These are phyloP conservation scores for Chionis minor DNA, from an alignment of 2,113 vertebrate genomes.

Conservation along the genomic window DNA sequence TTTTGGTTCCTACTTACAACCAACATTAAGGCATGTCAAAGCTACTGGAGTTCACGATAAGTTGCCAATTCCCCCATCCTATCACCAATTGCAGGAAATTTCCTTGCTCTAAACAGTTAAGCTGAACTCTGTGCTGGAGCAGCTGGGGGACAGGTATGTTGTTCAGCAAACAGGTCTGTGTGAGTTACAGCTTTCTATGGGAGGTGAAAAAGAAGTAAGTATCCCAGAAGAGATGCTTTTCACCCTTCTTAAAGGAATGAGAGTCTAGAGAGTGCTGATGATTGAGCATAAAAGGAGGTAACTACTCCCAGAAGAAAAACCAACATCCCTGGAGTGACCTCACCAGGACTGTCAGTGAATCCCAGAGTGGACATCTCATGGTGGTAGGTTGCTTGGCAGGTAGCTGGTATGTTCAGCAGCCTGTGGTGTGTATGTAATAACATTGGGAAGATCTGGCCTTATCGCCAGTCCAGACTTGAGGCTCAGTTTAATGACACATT, in stretches of 20 bases:
- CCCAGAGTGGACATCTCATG: background rate
- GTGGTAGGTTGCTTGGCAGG: background rate
- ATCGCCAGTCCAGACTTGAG: background rate
- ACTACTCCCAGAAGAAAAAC: background rate
- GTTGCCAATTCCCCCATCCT: background rate
- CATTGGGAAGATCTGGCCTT: background rate
- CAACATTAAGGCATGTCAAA: background rate
- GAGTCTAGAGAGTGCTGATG: background rate
- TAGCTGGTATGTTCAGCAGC: background rate
- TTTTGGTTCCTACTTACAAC: background rate
- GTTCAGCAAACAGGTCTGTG: background rate
- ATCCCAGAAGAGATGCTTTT: background rate
- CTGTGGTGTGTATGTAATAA: background rate
- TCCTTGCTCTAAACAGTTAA: background rate
- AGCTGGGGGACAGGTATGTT: background rate
- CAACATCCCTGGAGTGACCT: background rate
- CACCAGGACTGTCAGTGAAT: background rate
- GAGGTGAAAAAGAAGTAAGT: background rate
- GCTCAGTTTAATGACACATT: background rate
- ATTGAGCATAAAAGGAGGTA: background rate
- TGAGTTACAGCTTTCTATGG: too few relatives aligned
- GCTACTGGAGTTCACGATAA: rapidly evolving
- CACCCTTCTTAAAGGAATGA: background rate
- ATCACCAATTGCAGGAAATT: background rate
- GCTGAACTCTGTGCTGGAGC: background rate